Evolutionary conservation across 2,888 invertebrate genomes (phyloP), one percentile per base, ranked within the genome.

Genomic region (Unio pictorum): DNA sequence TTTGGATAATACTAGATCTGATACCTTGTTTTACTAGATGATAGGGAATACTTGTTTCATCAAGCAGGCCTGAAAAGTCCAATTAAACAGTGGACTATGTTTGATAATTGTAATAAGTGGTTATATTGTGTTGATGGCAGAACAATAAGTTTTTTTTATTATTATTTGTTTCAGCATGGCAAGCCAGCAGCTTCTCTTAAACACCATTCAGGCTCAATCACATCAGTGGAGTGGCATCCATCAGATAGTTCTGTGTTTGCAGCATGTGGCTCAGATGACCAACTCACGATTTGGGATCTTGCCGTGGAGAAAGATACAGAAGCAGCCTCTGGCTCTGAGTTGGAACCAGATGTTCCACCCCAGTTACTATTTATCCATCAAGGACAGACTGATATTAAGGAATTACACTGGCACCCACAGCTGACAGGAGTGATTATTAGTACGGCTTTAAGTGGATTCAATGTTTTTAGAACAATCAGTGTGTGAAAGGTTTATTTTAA

Each of bases 371-470:
- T 99, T 90, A 96, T 99, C 80, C 99, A 99, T 89, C 96, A 98
- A 92, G 99, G 99, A 60, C 99, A 99, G 90, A 95, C 93, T 71
- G 98, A 99, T 89, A 95, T 99, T 69, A 99, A 99, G 90, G 99
- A 99, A 91, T 91, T 99, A 55, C 99, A 99, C 89, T 99, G 99
- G 99, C 99, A 99, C 91, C 94, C 94, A 45, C 98, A 99, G 91
- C 92, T 98, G 76, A 95, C 98, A 1, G 98, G 99, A 17, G 94
- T 96, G 1, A 92, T 99, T 65, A 92, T 99, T 63, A 96, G 97
- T 73, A 99, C 99, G 54, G 97, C 99, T 18, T 94, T 95, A 81
- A 95, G 95, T 87, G 99, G 98, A 69, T 98, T 99, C 87, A 98
- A 99, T 91, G 93, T 99, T 89, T 99, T 99, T 90, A 94, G 96